These are phyloP conservation scores for Eriosoma lanigerum DNA, from an alignment of 1,140 invertebrate species.

Conservation along the genomic window DNA sequence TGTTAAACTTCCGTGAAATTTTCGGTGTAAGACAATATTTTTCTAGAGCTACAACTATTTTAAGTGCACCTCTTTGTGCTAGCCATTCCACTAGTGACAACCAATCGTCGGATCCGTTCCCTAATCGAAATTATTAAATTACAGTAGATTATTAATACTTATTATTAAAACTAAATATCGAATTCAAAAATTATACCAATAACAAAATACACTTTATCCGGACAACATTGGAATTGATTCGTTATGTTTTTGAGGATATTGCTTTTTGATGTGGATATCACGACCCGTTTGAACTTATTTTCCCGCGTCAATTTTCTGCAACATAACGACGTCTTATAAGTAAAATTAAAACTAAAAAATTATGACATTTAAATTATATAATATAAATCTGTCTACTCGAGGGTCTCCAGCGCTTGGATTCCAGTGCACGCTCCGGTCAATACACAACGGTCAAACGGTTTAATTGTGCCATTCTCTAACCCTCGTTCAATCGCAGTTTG, in stretches of 20 bases:
- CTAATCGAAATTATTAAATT: neutral
- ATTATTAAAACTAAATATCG: no score
- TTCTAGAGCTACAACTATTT: slow-evolving; percentile 20
- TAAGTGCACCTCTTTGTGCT: slow-evolving; percentile 30
- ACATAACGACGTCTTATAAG: neutral
- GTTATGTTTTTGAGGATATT: neutral
- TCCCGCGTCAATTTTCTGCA: neutral
- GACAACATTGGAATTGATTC: neutral
- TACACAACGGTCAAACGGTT: neutral
- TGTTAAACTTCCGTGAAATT: slow-evolving; percentile 30
- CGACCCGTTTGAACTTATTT: slow-evolving; percentile 1
- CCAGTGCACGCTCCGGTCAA: slow-evolving; percentile 23
- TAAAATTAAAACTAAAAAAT: neutral
- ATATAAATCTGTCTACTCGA: slow-evolving; percentile 15
- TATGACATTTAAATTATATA: neutral
- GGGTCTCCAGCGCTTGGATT: slow-evolving; percentile 5
- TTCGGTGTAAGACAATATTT: slow-evolving; percentile 5
- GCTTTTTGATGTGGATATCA: neutral
- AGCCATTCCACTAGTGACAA: slow-evolving; percentile 49
- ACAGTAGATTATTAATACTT: neutral
- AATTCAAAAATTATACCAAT: neutral
- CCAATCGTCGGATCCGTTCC: slow-evolving; percentile 16
- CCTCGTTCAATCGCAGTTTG: neutral
- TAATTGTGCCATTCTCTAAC: neutral
- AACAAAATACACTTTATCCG: neutral